These are phyloP conservation scores for Sus scrofa DNA, from an alignment of 2,113 vertebrate species.

Conservation along the genomic window DNA sequence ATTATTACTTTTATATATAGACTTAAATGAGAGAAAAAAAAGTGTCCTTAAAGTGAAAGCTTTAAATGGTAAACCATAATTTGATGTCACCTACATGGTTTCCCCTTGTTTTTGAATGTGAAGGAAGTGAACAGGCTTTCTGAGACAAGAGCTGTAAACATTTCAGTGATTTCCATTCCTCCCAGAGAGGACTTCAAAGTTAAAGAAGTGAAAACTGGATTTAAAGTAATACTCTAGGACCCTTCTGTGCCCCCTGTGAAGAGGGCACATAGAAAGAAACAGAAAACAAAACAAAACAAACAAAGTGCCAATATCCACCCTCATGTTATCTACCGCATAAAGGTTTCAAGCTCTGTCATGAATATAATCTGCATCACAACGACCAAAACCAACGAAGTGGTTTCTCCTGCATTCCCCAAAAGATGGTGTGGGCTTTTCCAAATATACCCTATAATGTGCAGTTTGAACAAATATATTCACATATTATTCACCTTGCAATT, in stretches of 20 bases:
- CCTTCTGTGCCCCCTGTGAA: too few species aligned
- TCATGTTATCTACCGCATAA: too few species aligned
- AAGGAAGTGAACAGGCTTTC: background rate
- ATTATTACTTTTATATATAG: background rate
- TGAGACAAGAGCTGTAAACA: background rate
- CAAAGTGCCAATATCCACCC: too few species aligned
- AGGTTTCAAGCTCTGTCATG: background rate
- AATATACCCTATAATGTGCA: background rate
- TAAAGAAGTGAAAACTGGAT: background rate
- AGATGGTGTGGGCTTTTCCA: background rate
- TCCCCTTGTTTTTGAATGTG: background rate
- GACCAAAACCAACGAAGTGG: background rate
- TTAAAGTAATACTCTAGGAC: too few species aligned
- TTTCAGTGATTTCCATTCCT: background rate
- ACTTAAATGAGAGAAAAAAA: background rate
- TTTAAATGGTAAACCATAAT: background rate
- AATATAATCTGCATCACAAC: background rate
- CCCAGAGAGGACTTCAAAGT: background rate
- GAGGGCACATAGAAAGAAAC: too few species aligned
- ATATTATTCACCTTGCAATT: background rate
- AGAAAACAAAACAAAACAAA: too few species aligned
- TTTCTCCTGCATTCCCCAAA: background rate
- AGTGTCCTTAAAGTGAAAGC: background rate
- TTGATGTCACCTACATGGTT: background rate
- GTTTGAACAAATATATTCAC: conserved; percentile 1